phyloP scores from a whole-genome alignment of 1,140 invertebrate species.

The Sycophila sp. region DNA sequence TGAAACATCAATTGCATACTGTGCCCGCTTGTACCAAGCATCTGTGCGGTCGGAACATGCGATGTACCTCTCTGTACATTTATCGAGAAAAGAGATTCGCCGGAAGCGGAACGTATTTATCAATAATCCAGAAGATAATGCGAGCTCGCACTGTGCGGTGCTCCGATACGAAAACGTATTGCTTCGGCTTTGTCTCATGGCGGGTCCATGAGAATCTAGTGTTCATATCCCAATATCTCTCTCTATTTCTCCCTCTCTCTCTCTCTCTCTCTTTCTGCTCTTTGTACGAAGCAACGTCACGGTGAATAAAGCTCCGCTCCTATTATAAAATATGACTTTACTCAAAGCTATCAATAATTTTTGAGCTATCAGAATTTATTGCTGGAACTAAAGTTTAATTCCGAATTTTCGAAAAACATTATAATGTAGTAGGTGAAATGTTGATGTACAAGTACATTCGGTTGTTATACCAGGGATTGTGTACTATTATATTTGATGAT shows the following conservation, averaged over 20 bases:
- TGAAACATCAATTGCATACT: too few relatives aligned
- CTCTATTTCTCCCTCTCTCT: slow-evolving; percentile 16
- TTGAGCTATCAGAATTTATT: too few relatives aligned
- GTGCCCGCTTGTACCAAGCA: too few relatives aligned
- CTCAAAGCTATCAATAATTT: slow-evolving; percentile 41
- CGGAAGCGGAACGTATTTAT: slow-evolving; percentile 48
- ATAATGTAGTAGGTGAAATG: too few relatives aligned
- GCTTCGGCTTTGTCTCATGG: slow-evolving; percentile 36
- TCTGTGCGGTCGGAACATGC: too few relatives aligned
- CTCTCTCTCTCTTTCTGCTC: neutral
- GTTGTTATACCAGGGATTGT: too few relatives aligned
- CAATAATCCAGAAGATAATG: slow-evolving; percentile 49
- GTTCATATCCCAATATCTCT: neutral
- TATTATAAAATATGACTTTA: slow-evolving; percentile 44
- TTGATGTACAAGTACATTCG: too few relatives aligned
- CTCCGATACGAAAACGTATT: slow-evolving; percentile 43
- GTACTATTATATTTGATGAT: too few relatives aligned
- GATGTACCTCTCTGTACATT: too few relatives aligned
- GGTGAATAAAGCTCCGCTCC: slow-evolving; percentile 39
- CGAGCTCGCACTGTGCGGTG: neutral
- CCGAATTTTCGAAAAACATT: too few relatives aligned
- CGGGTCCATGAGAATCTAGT: slow-evolving; percentile 42
- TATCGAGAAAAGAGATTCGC: too few relatives aligned
- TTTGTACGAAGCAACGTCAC: neutral
- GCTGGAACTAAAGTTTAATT: too few relatives aligned